Base-by-base conservation (phyloP, 1,140 invertebrate species). In the Trichonephila clavata region DNA sequence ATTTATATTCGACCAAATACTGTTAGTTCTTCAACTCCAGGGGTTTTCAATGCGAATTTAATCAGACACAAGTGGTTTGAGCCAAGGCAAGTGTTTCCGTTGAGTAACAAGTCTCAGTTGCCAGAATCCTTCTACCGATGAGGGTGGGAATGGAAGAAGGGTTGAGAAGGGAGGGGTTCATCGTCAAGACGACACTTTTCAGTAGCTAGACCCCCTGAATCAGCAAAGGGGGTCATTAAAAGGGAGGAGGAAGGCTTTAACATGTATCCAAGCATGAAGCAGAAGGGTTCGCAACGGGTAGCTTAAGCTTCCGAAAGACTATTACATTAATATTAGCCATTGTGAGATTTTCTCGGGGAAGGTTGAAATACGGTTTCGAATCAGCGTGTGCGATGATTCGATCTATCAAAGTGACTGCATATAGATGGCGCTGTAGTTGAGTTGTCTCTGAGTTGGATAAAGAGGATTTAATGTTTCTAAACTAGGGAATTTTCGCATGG, bases 321-420 rank as follows among this genome's bases (percentile, higher is more conserved):
- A 68, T 68, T 68, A 68, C 65, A 68, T 68, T 68, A 68, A 68
- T 68, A 68, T 68, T 68, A 68, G 65, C 65, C 65, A 68, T 68
- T 68, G 65, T 68, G 65, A 68, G 65, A 68, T 68, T 68, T 68
- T 68, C 65, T 68, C 21, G 21, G 65, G 60, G 21, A 24, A 68
- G 65, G 65, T 63, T 63, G 61, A 63, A 63, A 63, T 63, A 63
- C 61, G 16, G 61, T 68, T 68, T 68, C 65, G 65, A 68, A 68
- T 68, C 20, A 68, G 65, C 65, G n/a, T 13, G 10, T 63, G 18
- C 61, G 21, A 7, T 21, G 21, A 16, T 63, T 68, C 65, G 21
- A 68, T 68, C n/a, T 68, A 68, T 68, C 65, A 68, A 68, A 68
- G 65, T 24, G 65, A 68, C n/a, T 68, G n/a, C 20, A 68, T 68